Percentiles rank a stretch among this genome's conserved stretches.
These are phyloP conservation scores for Pristionchus fissidentatus DNA, from an alignment of 2,888 invertebrate genomes.

Conservation along the genomic window DNA sequence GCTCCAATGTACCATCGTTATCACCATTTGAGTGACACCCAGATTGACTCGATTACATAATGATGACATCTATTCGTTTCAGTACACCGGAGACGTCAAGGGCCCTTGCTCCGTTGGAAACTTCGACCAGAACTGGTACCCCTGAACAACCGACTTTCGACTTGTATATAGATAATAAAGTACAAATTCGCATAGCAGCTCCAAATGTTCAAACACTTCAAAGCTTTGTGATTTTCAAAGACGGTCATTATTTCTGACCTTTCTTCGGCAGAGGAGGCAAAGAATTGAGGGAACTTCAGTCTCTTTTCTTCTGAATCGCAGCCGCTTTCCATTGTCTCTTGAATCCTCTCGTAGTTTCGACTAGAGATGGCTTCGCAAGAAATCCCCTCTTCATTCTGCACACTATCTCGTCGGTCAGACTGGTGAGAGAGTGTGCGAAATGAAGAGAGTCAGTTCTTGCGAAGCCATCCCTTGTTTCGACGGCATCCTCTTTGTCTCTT, in stretches of 20 bases:
- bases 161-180: not conserved
- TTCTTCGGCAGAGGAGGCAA: not conserved
- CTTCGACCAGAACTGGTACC: conserved; percentile 57
- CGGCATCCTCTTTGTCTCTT: too few relatives aligned
- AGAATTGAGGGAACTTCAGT: not conserved
- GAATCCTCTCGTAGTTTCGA: not conserved
- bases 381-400: too few relatives aligned
- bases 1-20: too few relatives aligned
- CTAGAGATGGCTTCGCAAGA: not conserved
- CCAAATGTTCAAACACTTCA: not conserved
- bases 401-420: too few relatives aligned
- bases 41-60: not conserved
- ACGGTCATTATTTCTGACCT: not conserved
- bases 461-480: too few relatives aligned
- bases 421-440: too few relatives aligned
- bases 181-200: too few relatives aligned
- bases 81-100: conserved; percentile 53
- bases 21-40: too few relatives aligned
- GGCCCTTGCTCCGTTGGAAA: conserved; percentile 60
- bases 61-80: not conserved
- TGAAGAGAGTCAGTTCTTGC: too few relatives aligned
- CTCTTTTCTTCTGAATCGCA: not conserved
- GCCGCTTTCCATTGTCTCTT: not conserved
- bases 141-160: not conserved
- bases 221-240: too few relatives aligned